These are phyloP conservation scores for Hypsopygia costalis DNA, from an alignment of 2,888 invertebrate species.

Conservation along the genomic window DNA sequence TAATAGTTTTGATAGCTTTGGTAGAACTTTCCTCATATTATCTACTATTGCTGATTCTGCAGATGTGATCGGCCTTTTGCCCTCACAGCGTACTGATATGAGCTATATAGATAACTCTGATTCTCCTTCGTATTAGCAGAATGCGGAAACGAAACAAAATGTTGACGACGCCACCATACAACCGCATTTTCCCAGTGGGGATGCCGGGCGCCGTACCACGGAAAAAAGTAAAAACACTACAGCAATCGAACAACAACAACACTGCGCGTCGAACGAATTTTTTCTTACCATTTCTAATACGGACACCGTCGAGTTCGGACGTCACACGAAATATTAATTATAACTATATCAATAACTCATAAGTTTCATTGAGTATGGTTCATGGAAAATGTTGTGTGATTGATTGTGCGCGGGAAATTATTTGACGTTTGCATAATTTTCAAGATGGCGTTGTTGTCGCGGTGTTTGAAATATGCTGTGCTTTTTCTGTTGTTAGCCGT, in stretches of 20 bases:
- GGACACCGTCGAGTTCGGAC: conserved; percentile 48
- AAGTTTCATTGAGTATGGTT: not conserved
- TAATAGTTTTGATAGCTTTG: too few relatives aligned
- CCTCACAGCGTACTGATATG: too few relatives aligned
- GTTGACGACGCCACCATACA: conserved; percentile 42
- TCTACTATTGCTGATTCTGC: too few relatives aligned
- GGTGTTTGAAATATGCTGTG: conserved; percentile 11
- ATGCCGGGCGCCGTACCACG: conserved; percentile 55
- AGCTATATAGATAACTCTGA: too few relatives aligned
- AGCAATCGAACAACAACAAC: conserved; percentile 64
- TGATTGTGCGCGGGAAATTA: conserved; percentile 11
- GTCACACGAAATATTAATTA: conserved; percentile 17
- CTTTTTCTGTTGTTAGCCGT: conserved; percentile 37
- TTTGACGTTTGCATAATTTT: conserved; percentile 9
- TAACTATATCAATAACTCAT: not conserved
- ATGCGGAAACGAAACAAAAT: conserved; percentile 27
- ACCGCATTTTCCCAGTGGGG: conserved; percentile 69
- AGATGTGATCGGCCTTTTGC: too few relatives aligned
- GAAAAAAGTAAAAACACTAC: conserved; percentile 74
- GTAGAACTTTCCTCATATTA: too few relatives aligned
- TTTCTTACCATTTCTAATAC: conserved; percentile 69
- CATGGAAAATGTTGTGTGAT: conserved; percentile 11
- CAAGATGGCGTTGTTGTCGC: conserved; percentile 10
- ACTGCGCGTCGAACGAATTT: conserved; percentile 44
- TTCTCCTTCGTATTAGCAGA: too few relatives aligned